Base-by-base conservation (phyloP, 2,797 vertebrate species). In the Lindbergichthys nudifrons region DNA sequence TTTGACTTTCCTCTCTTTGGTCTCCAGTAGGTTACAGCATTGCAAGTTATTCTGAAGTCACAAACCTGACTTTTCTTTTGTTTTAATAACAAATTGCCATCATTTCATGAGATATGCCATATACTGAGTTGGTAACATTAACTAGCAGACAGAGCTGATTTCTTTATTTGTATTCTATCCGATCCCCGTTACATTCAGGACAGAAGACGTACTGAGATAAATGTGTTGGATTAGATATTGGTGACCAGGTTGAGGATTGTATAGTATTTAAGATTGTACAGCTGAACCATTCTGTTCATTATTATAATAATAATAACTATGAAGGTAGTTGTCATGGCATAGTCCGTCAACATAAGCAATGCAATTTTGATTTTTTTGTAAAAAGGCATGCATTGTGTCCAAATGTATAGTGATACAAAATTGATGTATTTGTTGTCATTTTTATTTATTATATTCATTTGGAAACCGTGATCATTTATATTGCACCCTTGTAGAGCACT, bases 401-500 rank as follows among this genome's bases (percentile, higher is more conserved):
- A 87, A 70, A 77, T 77, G 66, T 91, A 52, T 74, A 78, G 56
- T 10, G 1, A 76, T 74, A 80, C 70, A 54, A 75, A 87, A 81
- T 88, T 83, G 59, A 85, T 90, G 79, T 64, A 82, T 90, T 78
- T 84, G 74, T 76, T 88, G 82, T 88, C 71, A 65, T 83, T 87
- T 86, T 85, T 86, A 64, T 89, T 89, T 88, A 86, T 75, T 84
- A 51, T 81, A 63, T 92, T 93, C 0, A 71, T 91, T 91, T 94
- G 92, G 92, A 90, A 92, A 92, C 83, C 15, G 88, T 18, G 62
- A 74, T 86, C 4, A 90, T 90, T 90, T 92, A 91, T 89, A 84
- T 58, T 71, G 67, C 88, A 92, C 87, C 58, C 81, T 87, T 93
- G 89, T 92, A 93, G 66, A 94, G 92, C 95, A 95, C 94, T 89